Base-by-base conservation (phyloP, 2,113 vertebrate genomes). In the Caretta caretta region DNA sequence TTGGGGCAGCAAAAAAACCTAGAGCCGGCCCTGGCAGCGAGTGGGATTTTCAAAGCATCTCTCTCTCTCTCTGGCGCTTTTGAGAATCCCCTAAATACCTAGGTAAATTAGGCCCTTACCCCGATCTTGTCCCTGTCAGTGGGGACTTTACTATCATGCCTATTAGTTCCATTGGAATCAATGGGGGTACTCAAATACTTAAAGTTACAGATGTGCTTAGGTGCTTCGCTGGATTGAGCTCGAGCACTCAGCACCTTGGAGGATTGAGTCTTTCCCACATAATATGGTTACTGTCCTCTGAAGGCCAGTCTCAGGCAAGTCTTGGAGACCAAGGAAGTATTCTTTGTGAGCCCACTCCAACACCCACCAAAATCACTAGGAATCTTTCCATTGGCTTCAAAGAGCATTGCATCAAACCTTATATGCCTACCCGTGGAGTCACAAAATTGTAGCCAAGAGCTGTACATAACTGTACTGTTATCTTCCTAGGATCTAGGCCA, bases 331-430 rank as follows among this genome's bases (percentile, higher is more conserved):
- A 53, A 72, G 79, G 53, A 72, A 57, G 1, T 0, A 0, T 11
- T 65, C 56, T 56, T 3, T 75, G 42, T 17, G 72, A 79, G 25
- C 3, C 51, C 22, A 38, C 83, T 50, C 1, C 3, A 72, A 20
- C 5, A 50, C 10, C 3, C 1, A 1, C 0, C 59, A 29, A 86
- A 54, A n/a, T 6, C 87, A 80, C n/a, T 1, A 13, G 38, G 76
- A 79, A 42, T 0, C 13, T 22, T 89, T 29, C 49, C 10, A 2
- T 4, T 0, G 0, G 75, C 54, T 27, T 59, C 80, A 59, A 83
- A 65, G 54, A 24, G 83, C 48, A 8, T n/a, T 4, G 17, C 12
- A 1, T 87, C 90, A 25, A 2, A 4, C 5, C 51, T 11, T 20
- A 56, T 38, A 53, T 27, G 19, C 25, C 49, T 0, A 2, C 42